Evolutionary conservation across 2,888 invertebrate genomes (phyloP).

Genomic region (Cephus pygmeus): DNA sequence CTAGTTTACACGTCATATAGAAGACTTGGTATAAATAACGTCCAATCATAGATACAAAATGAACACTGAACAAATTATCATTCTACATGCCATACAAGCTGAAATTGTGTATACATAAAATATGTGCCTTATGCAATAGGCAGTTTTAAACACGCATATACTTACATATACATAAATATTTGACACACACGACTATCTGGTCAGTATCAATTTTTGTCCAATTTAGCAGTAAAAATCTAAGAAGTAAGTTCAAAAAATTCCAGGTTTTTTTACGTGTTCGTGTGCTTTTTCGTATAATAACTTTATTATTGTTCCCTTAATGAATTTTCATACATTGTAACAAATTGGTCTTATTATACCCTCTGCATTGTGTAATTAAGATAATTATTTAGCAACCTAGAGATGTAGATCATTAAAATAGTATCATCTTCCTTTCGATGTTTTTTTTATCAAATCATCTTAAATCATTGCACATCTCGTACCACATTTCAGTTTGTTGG

Average conservation of each 20-base stretch:
- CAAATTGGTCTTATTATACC: slow-evolving; percentile 28
- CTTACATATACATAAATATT: slow-evolving; percentile 7
- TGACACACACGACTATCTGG: slow-evolving; percentile 29
- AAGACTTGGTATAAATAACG: no score
- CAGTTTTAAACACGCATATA: no score
- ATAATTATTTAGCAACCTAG: no score
- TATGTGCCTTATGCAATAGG: no score
- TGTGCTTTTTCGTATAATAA: slow-evolving; percentile 17
- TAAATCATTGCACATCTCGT: no score
- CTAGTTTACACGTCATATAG: no score
- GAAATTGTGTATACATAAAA: not conserved
- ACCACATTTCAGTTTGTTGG: not conserved
- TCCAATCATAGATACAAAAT: not conserved
- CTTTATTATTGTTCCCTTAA: slow-evolving; percentile 12
- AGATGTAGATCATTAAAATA: no score
- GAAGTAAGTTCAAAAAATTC: slow-evolving; percentile 46
- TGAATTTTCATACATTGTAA: slow-evolving; percentile 26
- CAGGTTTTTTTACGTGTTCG: slow-evolving; percentile 23
- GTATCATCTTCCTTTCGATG: no score
- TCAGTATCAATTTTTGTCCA: slow-evolving; percentile 31
- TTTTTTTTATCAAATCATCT: no score
- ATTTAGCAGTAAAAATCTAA: slow-evolving; percentile 34
- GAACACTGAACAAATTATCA: not conserved
- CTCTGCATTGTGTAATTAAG: not conserved
- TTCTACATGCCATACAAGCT: not conserved